A percentile compares a stretch with the other conserved stretches of the same genome.
phyloP scores from a whole-genome alignment of 35 echinoderm and acorn worm species.

The Acanthaster planci region DNA sequence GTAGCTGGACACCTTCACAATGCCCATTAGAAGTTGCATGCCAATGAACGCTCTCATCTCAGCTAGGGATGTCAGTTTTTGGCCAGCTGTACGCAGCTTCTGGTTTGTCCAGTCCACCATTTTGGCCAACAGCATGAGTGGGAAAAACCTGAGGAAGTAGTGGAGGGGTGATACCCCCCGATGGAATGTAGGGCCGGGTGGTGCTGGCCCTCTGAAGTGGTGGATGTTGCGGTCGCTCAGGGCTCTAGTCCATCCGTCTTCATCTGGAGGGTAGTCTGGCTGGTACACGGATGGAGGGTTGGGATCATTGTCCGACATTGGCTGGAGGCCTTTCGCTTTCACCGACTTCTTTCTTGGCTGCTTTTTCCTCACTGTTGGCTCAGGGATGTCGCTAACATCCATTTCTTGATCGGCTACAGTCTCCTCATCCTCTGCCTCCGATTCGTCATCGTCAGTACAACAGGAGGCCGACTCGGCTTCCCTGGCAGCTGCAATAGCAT shows the following conservation, averaged over 20 bases:
- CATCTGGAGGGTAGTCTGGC: not conserved
- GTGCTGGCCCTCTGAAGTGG: not conserved
- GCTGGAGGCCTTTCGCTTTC: not conserved
- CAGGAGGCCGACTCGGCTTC: not conserved
- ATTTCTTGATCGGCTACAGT: not conserved
- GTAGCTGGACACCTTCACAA: not conserved
- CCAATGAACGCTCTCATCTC: constrained; percentile 18
- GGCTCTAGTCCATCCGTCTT: not conserved
- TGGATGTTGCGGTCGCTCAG: not conserved
- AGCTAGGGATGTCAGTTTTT: not conserved
- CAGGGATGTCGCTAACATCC: not conserved
- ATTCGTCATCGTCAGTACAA: not conserved
- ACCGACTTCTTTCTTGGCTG: not conserved
- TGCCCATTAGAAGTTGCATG: constrained; percentile 2
- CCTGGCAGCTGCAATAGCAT: not conserved
- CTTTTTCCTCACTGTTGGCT: not conserved
- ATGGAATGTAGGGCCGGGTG: not conserved
- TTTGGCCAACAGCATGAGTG: not conserved
- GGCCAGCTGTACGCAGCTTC: not conserved
- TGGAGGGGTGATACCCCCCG: not conserved
- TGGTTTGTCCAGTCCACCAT: constrained; percentile 19
- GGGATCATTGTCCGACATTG: not conserved
- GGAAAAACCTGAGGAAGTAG: constrained; percentile 1
- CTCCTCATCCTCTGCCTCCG: not conserved
- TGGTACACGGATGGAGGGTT: not conserved